A percentile compares a stretch with the other conserved stretches of the same genome.
phyloP scores from a whole-genome alignment of 2,888 invertebrate genomes.

The Trachelus troglodyta region DNA sequence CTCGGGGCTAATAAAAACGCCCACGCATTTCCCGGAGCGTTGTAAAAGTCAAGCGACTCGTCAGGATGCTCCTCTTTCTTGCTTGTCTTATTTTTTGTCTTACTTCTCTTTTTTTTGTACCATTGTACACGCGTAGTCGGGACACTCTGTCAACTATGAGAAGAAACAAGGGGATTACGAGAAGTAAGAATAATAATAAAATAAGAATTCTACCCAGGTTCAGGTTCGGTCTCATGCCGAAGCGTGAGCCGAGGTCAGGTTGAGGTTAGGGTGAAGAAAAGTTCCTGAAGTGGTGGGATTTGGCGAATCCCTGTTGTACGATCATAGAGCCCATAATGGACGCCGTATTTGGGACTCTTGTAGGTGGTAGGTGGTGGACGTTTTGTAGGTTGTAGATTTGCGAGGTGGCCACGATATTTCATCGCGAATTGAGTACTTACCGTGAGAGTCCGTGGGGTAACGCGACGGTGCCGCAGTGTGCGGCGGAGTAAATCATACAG shows the following conservation, averaged over 20 bases:
- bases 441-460: slow-evolving; percentile 49
- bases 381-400: background rate
- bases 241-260: background rate
- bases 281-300: background rate
- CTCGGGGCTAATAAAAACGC: slow-evolving; percentile 42
- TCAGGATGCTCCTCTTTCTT: slow-evolving; percentile 32
- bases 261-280: background rate
- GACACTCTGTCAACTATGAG: background rate
- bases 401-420: slow-evolving; percentile 48
- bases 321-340: background rate
- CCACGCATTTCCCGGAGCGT: slow-evolving; percentile 33
- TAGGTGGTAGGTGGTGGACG: background rate
- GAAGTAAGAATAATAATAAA: background rate
- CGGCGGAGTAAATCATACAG: slow-evolving; percentile 56
- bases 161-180: background rate
- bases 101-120: background rate
- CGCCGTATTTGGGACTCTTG: background rate
- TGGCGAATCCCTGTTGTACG: background rate
- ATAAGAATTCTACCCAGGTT: background rate
- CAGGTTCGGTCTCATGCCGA: background rate
- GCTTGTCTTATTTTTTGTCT: background rate
- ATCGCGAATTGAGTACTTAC: slow-evolving; percentile 58
- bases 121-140: background rate
- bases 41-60: slow-evolving; percentile 41
- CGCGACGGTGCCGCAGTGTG: slow-evolving; percentile 35